These are phyloP conservation scores for Chymomyza amoena DNA, from an alignment of 2,888 invertebrate genomes.

Conservation along the genomic window DNA sequence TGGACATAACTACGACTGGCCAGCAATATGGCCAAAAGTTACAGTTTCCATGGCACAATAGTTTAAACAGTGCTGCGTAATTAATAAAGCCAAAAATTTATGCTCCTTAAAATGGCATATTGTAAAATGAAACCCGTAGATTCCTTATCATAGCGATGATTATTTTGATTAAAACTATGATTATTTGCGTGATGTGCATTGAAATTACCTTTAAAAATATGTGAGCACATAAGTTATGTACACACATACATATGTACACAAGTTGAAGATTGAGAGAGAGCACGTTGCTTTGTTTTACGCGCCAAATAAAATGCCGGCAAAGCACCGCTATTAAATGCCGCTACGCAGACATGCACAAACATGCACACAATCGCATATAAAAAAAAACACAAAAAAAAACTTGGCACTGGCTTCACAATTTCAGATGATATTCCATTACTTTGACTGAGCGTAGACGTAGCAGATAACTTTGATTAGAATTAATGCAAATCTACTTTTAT, in stretches of 20 bases:
- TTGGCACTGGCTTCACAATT: not conserved
- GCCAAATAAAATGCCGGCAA: constrained; percentile 29
- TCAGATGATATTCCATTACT: not conserved
- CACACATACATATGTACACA: constrained; percentile 11
- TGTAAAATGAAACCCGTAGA: no score
- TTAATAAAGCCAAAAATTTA: no score
- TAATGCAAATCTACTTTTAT: constrained; percentile 11
- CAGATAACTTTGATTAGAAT: not conserved
- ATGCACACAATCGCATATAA: constrained; percentile 1
- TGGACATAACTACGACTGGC: no score
- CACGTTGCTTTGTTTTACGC: constrained; percentile 32
- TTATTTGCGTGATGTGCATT: constrained; percentile 7
- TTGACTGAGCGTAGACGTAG: not conserved
- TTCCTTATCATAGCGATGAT: not conserved
- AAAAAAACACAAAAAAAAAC: constrained; percentile 3
- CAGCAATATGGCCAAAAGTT: no score
- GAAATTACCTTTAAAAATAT: constrained; percentile 12
- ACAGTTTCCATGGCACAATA: no score
- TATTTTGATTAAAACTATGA: not conserved
- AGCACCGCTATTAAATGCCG: not conserved
- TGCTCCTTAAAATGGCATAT: no score
- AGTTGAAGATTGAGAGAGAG: constrained; percentile 27
- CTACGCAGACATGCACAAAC: not conserved
- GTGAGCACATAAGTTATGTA: constrained; percentile 24
- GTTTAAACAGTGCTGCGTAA: no score